phyloP scores from a whole-genome alignment of 2,113 vertebrate species.

The Melanocharis versteri region DNA sequence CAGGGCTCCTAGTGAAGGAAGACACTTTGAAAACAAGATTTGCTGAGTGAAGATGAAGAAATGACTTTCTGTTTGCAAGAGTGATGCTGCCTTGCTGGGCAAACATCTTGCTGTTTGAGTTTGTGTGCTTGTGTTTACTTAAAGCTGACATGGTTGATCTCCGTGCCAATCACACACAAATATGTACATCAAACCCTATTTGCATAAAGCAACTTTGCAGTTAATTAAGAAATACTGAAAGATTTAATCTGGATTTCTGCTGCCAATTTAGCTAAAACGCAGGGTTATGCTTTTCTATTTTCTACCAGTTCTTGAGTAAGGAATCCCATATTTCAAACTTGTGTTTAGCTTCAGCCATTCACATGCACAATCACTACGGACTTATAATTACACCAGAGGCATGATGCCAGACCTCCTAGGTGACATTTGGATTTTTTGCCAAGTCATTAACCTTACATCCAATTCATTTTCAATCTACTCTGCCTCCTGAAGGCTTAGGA shows the following conservation, averaged over 20 bases:
- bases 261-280: neutral
- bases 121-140: neutral
- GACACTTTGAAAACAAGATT: neutral
- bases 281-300: neutral
- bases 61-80: constrained; percentile 40
- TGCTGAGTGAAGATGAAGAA: neutral
- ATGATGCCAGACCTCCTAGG: neutral
- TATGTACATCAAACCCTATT: neutral
- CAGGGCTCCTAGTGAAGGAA: neutral
- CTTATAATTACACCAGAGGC: neutral
- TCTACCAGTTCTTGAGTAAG: neutral
- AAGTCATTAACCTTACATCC: neutral
- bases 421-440: neutral
- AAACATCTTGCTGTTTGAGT: constrained; percentile 50
- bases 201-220: neutral
- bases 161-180: constrained; percentile 31
- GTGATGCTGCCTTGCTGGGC: constrained; percentile 6
- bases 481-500: neutral
- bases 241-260: neutral
- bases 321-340: neutral
- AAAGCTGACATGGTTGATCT: constrained; percentile 28
- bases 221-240: constrained; percentile 20
- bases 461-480: neutral
- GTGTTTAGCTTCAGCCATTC: neutral
- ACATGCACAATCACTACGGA: neutral